A percentile compares a stretch with the other conserved stretches of the same genome.
phyloP scores from a whole-genome alignment of 1,140 invertebrate species.

The Cydia pomonella region DNA sequence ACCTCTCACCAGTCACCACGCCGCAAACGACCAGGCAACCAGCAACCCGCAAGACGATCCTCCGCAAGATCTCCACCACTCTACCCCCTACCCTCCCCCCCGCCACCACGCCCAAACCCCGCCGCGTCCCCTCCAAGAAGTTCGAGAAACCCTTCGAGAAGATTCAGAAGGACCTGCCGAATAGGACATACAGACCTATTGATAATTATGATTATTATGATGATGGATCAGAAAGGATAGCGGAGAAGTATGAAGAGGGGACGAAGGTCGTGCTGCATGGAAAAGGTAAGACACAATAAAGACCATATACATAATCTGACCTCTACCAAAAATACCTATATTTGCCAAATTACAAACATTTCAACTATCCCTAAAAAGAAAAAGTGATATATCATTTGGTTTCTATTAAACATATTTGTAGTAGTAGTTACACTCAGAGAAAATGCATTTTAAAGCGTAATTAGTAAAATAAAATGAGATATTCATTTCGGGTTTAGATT shows the following conservation, averaged over 20 bases:
- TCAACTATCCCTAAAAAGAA: too few relatives aligned
- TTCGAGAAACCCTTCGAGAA: conserved; percentile 64
- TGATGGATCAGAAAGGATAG: conserved; percentile 81
- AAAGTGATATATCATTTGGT: too few relatives aligned
- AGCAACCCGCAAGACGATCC: conserved; percentile 55
- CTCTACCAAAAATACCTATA: too few relatives aligned
- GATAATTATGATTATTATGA: conserved; percentile 87
- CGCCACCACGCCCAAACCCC: conserved; percentile 48
- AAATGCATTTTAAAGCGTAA: too few relatives aligned
- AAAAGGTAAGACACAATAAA: conserved; percentile 63
- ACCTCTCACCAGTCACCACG: conserved; percentile 61
- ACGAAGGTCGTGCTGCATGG: conserved; percentile 82
- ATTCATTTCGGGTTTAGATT: too few relatives aligned
- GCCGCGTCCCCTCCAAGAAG: conserved; percentile 48
- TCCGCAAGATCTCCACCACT: conserved; percentile 64
- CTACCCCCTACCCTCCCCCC: conserved; percentile 47
- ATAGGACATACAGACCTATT: conserved; percentile 67
- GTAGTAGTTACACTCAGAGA: too few relatives aligned
- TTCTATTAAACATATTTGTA: too few relatives aligned
- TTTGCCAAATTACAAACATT: too few relatives aligned
- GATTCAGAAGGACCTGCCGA: conserved; percentile 48
- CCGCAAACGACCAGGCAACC: conserved; percentile 52
- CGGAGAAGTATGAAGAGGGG: conserved; percentile 79
- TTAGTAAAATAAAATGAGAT: too few relatives aligned
- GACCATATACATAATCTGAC: too few relatives aligned